Evolutionary conservation across 2,888 invertebrate genomes (phyloP).

Genomic region (Eustalomyia histrio): DNA sequence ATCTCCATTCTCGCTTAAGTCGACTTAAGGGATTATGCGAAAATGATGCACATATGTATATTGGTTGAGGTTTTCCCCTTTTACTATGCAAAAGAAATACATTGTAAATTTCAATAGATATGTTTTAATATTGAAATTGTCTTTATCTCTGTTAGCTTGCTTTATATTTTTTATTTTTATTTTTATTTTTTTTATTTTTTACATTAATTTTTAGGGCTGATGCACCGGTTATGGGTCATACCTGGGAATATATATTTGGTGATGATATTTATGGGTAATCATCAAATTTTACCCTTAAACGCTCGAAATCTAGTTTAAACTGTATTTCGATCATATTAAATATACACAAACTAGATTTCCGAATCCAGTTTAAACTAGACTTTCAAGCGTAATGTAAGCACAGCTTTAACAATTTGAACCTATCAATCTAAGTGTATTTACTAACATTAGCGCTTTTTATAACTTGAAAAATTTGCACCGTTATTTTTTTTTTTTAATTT

Average conservation of each 20-base stretch:
- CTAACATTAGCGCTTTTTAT: slow-evolving; percentile 15
- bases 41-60: neutral
- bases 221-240: slow-evolving; percentile 97
- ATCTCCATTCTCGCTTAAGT: no score
- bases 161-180: neutral
- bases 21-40: no score
- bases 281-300: slow-evolving; percentile 35
- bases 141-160: slow-evolving; percentile 10
- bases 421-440: neutral
- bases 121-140: slow-evolving; percentile 41
- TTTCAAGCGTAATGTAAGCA: no score
- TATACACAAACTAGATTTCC: no score
- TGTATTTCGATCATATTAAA: no score
- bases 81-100: slow-evolving; percentile 14
- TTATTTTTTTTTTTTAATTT: slow-evolving; percentile 13
- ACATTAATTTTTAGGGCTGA: slow-evolving; percentile 88
- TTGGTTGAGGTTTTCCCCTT: slow-evolving; percentile 57
- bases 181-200: slow-evolving; percentile 50
- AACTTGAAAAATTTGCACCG: slow-evolving; percentile 25
- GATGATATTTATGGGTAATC: slow-evolving; percentile 89
- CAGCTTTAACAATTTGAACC: slow-evolving; percentile 35
- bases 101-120: slow-evolving; percentile 39
- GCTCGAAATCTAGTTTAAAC: no score
- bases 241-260: slow-evolving; percentile 93
- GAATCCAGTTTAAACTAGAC: no score